A percentile compares a stretch with the other conserved stretches of the same genome.
Evolutionary conservation across 1,140 invertebrate genomes (phyloP).

Genomic region (Neoseiulus cucumeris): DNA sequence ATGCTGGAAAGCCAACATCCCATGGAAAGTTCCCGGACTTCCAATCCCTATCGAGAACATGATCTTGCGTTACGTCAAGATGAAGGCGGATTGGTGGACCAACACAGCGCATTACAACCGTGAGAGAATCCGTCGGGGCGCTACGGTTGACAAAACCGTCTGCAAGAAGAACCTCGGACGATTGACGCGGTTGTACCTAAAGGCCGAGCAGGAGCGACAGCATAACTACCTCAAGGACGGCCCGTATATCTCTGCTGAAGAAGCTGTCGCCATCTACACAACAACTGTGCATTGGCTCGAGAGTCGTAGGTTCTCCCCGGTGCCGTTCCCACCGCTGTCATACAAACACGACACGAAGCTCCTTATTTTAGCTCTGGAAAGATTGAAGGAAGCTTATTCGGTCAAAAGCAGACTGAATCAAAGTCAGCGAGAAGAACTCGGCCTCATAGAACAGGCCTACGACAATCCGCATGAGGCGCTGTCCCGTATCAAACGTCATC

Average conservation of each 20-base stretch:
- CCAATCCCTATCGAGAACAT: conserved; percentile 99
- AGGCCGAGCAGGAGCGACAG: conserved; percentile 95
- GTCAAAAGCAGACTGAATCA: conserved; percentile 97
- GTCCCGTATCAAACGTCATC: conserved; percentile 95
- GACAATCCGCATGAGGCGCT: conserved; percentile 98
- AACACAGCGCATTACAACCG: conserved; percentile 99
- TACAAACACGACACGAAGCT: conserved; percentile 99
- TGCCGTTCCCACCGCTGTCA: conserved; percentile 93
- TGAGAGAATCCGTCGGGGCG: conserved; percentile 75
- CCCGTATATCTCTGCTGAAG: conserved; percentile 95
- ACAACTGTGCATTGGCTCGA: conserved; percentile 99
- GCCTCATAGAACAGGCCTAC: conserved; percentile 97
- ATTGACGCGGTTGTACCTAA: conserved; percentile 84
- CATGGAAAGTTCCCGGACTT: conserved; percentile 94
- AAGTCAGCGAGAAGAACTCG: conserved; percentile 93
- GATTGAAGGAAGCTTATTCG: conserved; percentile 95
- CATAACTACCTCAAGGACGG: conserved; percentile 99
- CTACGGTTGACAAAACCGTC: conserved; percentile 96
- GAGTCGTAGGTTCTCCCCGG: conserved; percentile 88
- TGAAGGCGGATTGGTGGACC: conserved; percentile 99
- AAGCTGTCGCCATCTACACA: conserved; percentile 98
- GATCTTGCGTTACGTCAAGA: conserved; percentile 98
- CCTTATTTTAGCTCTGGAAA: conserved; percentile 82
- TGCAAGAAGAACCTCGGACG: conserved; percentile 98
- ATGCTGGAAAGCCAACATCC: conserved; percentile 99